Percentiles rank a stretch among this genome's conserved stretches.
Conservation (phyloP, 1,140 invertebrate species). For the Drosophila kepulauana region DNA sequence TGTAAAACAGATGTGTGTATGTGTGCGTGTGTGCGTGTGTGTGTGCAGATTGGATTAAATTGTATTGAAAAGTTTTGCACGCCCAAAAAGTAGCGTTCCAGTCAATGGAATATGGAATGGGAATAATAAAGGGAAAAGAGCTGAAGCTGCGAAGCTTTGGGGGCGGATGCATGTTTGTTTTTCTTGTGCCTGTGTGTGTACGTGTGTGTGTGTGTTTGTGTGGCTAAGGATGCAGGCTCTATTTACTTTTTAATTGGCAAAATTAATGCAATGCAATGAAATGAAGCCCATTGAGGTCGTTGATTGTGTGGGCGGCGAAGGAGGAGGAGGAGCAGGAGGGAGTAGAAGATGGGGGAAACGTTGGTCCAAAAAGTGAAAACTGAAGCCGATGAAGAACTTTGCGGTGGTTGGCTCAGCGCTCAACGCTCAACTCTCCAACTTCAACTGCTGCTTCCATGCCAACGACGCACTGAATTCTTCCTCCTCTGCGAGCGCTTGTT, state of each 20-base stretch:
- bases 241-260: conserved; percentile 83
- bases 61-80: conserved; percentile 73
- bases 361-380: conserved; percentile 29
- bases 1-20: conserved; percentile 1
- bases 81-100: conserved; percentile 36
- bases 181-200: too few relatives aligned
- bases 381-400: background rate
- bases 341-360: background rate
- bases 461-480: conserved; percentile 39
- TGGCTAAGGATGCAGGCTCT: conserved; percentile 77
- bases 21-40: conserved; percentile 6
- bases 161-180: background rate
- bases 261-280: conserved; percentile 83
- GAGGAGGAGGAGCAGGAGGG: background rate
- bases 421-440: conserved; percentile 1
- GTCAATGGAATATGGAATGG: background rate
- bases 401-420: background rate
- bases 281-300: conserved; percentile 61
- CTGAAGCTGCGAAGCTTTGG: background rate
- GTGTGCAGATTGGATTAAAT: conserved; percentile 63
- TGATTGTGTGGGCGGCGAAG: conserved; percentile 12
- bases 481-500: conserved; percentile 18
- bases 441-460: conserved; percentile 47
- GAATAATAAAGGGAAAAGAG: background rate
- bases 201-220: conserved; percentile 11